Evolutionary conservation across 2,113 vertebrate genomes (phyloP).

Genomic region (Pelmatolapia mariae): DNA sequence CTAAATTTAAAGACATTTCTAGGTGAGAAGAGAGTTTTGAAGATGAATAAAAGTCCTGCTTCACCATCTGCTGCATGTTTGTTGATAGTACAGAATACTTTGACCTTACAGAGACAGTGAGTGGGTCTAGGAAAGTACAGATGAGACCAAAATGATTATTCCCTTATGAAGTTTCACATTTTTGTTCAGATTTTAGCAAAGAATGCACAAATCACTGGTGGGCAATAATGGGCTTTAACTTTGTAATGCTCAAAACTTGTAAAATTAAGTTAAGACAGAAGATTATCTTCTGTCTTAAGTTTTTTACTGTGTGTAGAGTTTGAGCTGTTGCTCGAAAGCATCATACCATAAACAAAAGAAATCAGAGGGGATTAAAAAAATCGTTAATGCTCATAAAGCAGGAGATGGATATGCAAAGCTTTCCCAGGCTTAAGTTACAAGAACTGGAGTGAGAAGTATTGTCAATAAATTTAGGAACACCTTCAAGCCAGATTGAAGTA

Average conservation of each 20-base stretch:
- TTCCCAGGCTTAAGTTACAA: not conserved
- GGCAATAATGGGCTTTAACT: not conserved
- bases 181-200: not conserved
- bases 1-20: not conserved
- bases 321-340: not conserved
- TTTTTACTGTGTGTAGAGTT: not conserved
- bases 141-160: not conserved
- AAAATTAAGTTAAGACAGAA: not conserved
- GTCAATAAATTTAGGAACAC: not conserved
- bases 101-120: not conserved
- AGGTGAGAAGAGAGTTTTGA: not conserved
- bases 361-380: not conserved
- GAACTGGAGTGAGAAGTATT: not conserved
- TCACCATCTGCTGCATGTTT: not conserved
- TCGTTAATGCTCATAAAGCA: not conserved
- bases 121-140: not conserved
- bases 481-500: not conserved
- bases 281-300: not conserved
- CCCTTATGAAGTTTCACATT: not conserved
- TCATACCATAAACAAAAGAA: not conserved
- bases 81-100: not conserved
- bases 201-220: not conserved
- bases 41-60: not conserved
- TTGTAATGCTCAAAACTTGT: not conserved
- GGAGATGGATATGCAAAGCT: not conserved